Evolutionary conservation across 2,113 vertebrate genomes (phyloP).

Genomic region (Pristiophorus japonicus): DNA sequence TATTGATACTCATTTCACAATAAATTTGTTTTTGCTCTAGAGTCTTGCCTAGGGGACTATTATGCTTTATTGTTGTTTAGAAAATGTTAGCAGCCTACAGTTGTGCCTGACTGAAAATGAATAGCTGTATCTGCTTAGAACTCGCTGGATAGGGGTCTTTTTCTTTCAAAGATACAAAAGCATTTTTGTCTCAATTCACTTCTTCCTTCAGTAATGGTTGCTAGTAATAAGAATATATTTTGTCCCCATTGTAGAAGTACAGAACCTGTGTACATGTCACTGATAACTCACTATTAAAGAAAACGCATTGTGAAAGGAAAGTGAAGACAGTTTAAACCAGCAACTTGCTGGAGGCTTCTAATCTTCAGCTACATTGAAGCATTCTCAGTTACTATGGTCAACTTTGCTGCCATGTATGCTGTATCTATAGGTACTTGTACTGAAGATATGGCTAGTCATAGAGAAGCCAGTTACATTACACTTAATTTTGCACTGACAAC

Average conservation of each 20-base stretch:
- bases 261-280: not conserved
- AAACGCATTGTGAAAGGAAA: not conserved
- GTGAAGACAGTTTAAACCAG: not conserved
- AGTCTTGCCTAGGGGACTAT: not conserved
- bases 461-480: not conserved
- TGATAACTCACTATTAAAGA: not conserved
- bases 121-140: conserved; percentile 12
- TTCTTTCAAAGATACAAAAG: conserved; percentile 1
- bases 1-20: conserved; percentile 29
- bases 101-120: conserved; percentile 24
- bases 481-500: not conserved
- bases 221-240: conserved; percentile 12
- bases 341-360: not conserved
- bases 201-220: not conserved
- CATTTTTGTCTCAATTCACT: not conserved
- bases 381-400: not conserved
- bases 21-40: not conserved
- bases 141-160: not conserved
- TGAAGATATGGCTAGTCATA: not conserved
- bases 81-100: not conserved
- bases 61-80: not conserved
- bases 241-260: not conserved
- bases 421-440: not conserved
- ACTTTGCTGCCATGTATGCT: not conserved
- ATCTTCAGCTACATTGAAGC: not conserved